These are phyloP conservation scores for Perca flavescens DNA, from an alignment of 2,113 vertebrate species.

Conservation along the genomic window DNA sequence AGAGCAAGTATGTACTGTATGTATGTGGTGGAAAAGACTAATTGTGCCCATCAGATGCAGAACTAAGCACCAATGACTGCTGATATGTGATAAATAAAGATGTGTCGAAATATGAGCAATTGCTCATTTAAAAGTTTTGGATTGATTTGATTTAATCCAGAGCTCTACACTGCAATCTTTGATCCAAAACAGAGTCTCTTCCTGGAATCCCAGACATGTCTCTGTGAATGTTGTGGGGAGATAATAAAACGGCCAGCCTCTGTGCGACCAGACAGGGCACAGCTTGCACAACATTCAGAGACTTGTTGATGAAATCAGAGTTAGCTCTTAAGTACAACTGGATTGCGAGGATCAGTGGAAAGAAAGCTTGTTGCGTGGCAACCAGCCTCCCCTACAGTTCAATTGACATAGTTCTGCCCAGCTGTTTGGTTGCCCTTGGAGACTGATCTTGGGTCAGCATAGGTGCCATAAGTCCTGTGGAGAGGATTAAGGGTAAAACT, in stretches of 20 bases:
- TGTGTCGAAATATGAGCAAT: background rate
- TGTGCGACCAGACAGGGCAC: slow-evolving; percentile 32
- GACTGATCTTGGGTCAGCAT: slow-evolving; percentile 44
- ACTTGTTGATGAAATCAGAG: slow-evolving; percentile 57
- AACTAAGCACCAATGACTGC: background rate
- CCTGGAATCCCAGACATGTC: slow-evolving; percentile 35
- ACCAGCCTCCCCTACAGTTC: slow-evolving; percentile 56
- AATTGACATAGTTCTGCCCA: slow-evolving; percentile 52
- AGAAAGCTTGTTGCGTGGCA: slow-evolving; percentile 67
- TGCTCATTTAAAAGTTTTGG: background rate
- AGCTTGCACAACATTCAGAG: slow-evolving; percentile 52
- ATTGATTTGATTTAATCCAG: background rate
- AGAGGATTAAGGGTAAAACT: slow-evolving; percentile 3
- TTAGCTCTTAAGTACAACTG: slow-evolving; percentile 23
- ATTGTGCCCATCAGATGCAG: background rate
- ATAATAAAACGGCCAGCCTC: slow-evolving; percentile 19
- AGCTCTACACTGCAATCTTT: background rate
- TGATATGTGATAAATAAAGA: background rate
- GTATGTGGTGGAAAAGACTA: background rate
- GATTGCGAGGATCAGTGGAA: slow-evolving; percentile 35
- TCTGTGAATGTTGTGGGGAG: slow-evolving; percentile 27
- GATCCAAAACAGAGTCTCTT: slow-evolving; percentile 26
- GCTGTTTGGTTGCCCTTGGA: slow-evolving; percentile 63
- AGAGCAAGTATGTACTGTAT: background rate
- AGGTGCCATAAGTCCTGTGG: slow-evolving; percentile 9